Base-by-base conservation (phyloP, 2,113 vertebrate genomes). In the Pavo muticus region DNA sequence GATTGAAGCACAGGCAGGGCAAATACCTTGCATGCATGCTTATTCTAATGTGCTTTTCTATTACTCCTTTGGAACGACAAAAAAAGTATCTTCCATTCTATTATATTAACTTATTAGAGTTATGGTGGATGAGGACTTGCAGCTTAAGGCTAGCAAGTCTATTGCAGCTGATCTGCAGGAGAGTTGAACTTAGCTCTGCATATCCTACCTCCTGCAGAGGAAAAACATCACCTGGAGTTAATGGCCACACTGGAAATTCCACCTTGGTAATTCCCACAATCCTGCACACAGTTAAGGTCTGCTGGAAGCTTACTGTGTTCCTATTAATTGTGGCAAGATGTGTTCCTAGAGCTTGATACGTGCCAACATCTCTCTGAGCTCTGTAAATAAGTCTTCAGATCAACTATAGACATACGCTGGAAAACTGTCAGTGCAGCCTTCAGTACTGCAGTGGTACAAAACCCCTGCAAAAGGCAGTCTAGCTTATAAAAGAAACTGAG, bases 11-110 rank as follows among this genome's bases (percentile, higher is more conserved):
- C 21, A 7, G 21, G 35, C 68, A 50, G 59, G 32, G 50, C 65
- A 40, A 23, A 39, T 45, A 70, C 23, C 67, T 75, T 4, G 0
- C 4, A 0, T 5, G 5, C 15, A 45, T 14, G 8, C 6, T 67
- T 39, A n/a, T 57, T 74, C 63, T 59, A 69, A 0, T 10, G 6
- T 54, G 16, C 11, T 45, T 5, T 39, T 39, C 27, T 30, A 9
- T 3, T 2, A 56, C 29, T 3, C 2, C 9, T 15, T 29, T 39
- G 21, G 63, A 32, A 70, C 9, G 27, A 54, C 52, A 56, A 56
- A 37, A 70, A 67, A 70, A 3, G 4, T 24, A 6, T 87, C 19
- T 70, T 87, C 15, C 30, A 15, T 69, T 39, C 39, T 15, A 3
- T 48, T 32, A 3, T 30, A 16, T 32, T 30, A 3, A 23, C 44